Evolutionary conservation across 2,113 vertebrate species (phyloP), one percentile per base, ranked within the genome.

Genomic region (Aplodontia rufa): DNA sequence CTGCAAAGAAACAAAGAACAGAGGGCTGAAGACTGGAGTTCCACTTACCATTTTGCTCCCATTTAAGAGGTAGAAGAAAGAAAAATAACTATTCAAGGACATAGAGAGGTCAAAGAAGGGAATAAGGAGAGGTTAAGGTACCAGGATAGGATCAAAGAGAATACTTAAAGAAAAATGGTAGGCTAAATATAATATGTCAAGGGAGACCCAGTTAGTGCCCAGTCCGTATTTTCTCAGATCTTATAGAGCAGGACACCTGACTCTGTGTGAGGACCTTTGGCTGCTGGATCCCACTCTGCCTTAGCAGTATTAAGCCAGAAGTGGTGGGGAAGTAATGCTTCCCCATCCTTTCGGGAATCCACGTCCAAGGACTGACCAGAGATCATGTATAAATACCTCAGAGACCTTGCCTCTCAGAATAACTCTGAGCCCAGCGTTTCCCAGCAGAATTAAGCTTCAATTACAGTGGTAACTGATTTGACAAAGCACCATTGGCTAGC

Each of bases 1-100:
- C 30, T 75, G 6, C 42, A 62, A 75, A 94, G 35, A 72, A 93
- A 89, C 30, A 96, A 86, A 91, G 68, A 82, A 40, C 45, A 87
- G 58, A 93, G 42, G 71, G 75, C 37, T 71, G 49, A 87, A 17
- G 26, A 51, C 40, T 76, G 26, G 17, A 85, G 72, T 64, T 87
- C 62, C 20, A 87, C 16, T 35, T 79, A 92, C 69, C 11, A 64
- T 47, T 87, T 93, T 74, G 37, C 28, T 96, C 40, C 76, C 72
- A 3, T 84, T 76, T 90, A 84, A 87, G 47, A 86, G 6, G 24
- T 45, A 84, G 40, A 78, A 75, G 37, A 91, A 66, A 74, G 47
- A 82, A 93, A 81, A 95, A 75, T 66, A 83, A 74, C 42, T 60
- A 40, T 74, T 91, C 40, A 58, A 49, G 66, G 58, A 87, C 11